Conservation (phyloP, 2,797 vertebrate genomes). For the Cercopithecus mitis region DNA sequence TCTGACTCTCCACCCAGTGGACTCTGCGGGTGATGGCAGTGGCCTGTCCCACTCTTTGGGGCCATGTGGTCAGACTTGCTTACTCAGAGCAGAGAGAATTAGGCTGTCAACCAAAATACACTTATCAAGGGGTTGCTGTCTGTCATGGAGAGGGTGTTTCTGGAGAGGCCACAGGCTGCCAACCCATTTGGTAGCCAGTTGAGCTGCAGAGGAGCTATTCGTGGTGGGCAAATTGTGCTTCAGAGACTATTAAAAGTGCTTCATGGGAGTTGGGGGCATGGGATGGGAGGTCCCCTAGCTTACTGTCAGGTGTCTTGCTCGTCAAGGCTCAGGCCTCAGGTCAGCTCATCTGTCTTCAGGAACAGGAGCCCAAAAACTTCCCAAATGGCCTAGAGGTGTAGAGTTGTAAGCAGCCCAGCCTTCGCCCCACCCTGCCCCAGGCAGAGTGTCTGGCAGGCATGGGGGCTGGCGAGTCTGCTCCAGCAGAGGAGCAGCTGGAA, state of each 20-base stretch:
- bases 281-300: not conserved
- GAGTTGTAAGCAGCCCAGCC: not conserved
- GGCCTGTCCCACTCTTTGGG: not conserved
- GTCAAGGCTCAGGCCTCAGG: not conserved
- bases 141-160: not conserved
- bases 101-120: not conserved
- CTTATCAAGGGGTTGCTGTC: not conserved
- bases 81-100: not conserved
- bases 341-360: not conserved
- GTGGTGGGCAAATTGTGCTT: not conserved
- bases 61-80: not conserved
- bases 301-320: not conserved
- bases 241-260: not conserved
- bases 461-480: not conserved
- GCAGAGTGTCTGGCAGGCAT: not conserved
- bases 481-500: not conserved
- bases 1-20: not conserved
- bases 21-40: rapidly evolving
- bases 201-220: not conserved
- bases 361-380: not conserved
- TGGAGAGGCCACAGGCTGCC: not conserved
- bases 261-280: not conserved
- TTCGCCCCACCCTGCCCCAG: not conserved
- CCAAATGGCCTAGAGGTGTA: not conserved
- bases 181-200: not conserved